phyloP scores from a whole-genome alignment of 2,888 invertebrate species.

The Teleiodes luculella region DNA sequence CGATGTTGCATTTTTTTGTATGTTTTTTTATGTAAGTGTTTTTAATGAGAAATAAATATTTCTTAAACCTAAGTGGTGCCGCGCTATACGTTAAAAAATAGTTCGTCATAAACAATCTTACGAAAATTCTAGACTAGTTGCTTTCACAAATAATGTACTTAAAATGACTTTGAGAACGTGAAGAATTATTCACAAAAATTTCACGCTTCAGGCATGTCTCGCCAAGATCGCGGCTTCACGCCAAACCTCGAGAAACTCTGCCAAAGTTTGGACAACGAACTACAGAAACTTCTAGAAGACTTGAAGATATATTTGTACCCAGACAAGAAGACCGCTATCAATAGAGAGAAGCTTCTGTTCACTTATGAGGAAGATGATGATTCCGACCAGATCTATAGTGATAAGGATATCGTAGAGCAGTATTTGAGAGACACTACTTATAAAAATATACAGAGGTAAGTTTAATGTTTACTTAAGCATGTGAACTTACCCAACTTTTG shows the following conservation, averaged over 20 bases:
- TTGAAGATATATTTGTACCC: conserved; percentile 82
- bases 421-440: conserved; percentile 74
- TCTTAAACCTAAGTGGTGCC: no score
- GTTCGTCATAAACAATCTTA: no score
- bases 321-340: conserved; percentile 48
- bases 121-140: no score
- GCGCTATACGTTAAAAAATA: no score
- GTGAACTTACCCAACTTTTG: no score
- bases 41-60: no score
- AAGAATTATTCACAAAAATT: no score
- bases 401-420: conserved; percentile 69
- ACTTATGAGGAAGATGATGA: conserved; percentile 62
- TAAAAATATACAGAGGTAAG: conserved; percentile 66
- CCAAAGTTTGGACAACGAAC: conserved; percentile 79
- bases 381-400: conserved; percentile 58
- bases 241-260: conserved; percentile 85
- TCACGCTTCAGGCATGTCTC: conserved; percentile 73
- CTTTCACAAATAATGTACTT: no score
- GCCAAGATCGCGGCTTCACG: conserved; percentile 90
- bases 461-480: no score
- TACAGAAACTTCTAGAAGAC: conserved; percentile 83
- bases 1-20: no score
- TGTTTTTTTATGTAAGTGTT: no score
- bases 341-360: conserved; percentile 44
- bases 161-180: no score